A percentile compares a stretch with the other conserved stretches of the same genome.
Conservation (phyloP, 2,797 vertebrate genomes). For the Hipposideros larvatus region DNA sequence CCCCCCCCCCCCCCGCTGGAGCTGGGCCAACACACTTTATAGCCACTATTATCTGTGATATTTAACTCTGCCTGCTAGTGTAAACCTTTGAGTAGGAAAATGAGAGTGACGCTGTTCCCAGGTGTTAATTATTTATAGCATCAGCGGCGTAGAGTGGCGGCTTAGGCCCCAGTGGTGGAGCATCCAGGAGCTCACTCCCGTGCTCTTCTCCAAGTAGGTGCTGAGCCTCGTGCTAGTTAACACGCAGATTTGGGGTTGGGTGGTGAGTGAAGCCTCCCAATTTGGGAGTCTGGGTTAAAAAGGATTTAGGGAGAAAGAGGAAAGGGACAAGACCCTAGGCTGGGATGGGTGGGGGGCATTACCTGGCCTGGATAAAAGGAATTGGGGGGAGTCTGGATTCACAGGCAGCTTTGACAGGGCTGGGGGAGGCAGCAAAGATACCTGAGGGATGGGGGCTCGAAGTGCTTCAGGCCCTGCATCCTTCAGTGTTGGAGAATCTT, state of each 20-base stretch:
- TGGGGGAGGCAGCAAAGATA: not conserved
- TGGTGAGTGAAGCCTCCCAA: not conserved
- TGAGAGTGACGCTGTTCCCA: constrained; percentile 87
- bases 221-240: not conserved
- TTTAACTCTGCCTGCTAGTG: constrained; percentile 88
- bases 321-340: not conserved
- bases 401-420: not conserved
- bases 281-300: constrained; percentile 37
- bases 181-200: constrained; percentile 86
- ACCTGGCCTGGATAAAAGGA: not conserved
- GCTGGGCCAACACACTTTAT: constrained; percentile 77
- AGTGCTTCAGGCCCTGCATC: not conserved
- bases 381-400: not conserved
- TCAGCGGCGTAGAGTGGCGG: constrained; percentile 64
- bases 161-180: constrained; percentile 8
- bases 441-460: not conserved
- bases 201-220: constrained; percentile 74
- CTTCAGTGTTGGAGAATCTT: not conserved
- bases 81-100: constrained; percentile 92
- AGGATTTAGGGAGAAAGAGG: not conserved
- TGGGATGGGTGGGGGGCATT: not conserved
- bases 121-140: constrained; percentile 90
- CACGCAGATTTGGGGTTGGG: not conserved
- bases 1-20: not conserved
- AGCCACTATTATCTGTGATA: constrained; percentile 76